Conservation (phyloP, 2,888 invertebrate species). For the Brachypalpus laphriformis region DNA sequence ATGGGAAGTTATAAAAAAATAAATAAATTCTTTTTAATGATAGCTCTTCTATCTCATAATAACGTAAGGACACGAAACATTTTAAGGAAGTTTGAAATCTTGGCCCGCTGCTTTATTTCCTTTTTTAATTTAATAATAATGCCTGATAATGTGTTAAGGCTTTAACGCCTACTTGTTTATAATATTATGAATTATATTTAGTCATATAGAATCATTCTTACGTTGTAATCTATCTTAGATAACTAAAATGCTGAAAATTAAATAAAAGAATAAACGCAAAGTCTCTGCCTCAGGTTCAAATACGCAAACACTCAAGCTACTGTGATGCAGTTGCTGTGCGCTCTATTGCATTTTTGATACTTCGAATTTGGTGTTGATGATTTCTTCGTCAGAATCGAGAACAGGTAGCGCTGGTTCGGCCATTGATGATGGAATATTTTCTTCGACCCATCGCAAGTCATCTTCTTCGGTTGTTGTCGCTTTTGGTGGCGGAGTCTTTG, state of each 20-base stretch:
- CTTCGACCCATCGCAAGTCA: slow-evolving; percentile 96
- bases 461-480: slow-evolving; percentile 86
- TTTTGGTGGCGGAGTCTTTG: slow-evolving; percentile 81
- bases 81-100: neutral
- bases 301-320: slow-evolving; percentile 3
- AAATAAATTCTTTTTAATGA: slow-evolving; percentile 12
- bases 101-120: slow-evolving; percentile 3
- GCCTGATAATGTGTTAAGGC: slow-evolving; percentile 17
- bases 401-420: slow-evolving; percentile 88
- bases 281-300: slow-evolving; percentile 50
- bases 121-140: neutral
- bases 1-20: slow-evolving; percentile 15
- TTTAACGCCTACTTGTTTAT: slow-evolving; percentile 42
- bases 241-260: slow-evolving; percentile 61
- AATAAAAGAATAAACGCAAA: slow-evolving; percentile 54
- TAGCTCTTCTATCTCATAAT: neutral
- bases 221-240: slow-evolving; percentile 51
- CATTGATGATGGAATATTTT: slow-evolving; percentile 92
- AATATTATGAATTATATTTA: slow-evolving; percentile 44
- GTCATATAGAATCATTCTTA: slow-evolving; percentile 51
- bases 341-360: slow-evolving; percentile 93
- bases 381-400: slow-evolving; percentile 91
- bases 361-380: slow-evolving; percentile 93
- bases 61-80: neutral
- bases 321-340: neutral